These are phyloP conservation scores for Oegoconia quadripuncta DNA, from an alignment of 2,888 invertebrate species.

Conservation along the genomic window DNA sequence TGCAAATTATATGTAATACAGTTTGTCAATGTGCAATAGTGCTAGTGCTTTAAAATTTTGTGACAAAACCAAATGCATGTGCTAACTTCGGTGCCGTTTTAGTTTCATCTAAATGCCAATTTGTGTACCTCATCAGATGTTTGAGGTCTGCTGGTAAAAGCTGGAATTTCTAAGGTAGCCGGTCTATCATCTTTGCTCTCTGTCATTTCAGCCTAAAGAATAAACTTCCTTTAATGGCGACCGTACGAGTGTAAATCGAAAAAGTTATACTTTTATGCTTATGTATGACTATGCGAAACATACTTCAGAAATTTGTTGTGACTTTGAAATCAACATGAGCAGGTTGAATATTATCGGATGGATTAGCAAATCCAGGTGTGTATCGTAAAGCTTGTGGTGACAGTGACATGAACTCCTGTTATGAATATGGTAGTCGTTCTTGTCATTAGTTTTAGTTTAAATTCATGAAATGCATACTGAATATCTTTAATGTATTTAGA, in stretches of 20 bases:
- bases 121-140: constrained; percentile 61
- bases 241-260: constrained; percentile 39
- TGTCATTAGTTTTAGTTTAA: too few relatives aligned
- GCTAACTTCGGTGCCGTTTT: constrained; percentile 15
- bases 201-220: constrained; percentile 66
- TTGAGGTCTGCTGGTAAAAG: constrained; percentile 57
- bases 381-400: too few relatives aligned
- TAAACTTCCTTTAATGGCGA: constrained; percentile 62
- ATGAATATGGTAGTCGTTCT: too few relatives aligned
- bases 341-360: too few relatives aligned
- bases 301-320: too few relatives aligned
- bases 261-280: too few relatives aligned
- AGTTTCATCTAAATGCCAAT: constrained; percentile 35
- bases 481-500: constrained; percentile 2
- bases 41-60: constrained; percentile 1
- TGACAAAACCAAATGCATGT: constrained; percentile 3
- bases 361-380: too few relatives aligned
- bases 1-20: constrained; percentile 1
- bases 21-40: constrained; percentile 1
- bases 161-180: constrained; percentile 59
- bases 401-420: too few relatives aligned
- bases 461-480: too few relatives aligned
- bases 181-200: constrained; percentile 54
- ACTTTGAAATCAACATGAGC: too few relatives aligned
- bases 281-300: too few relatives aligned